Conservation (phyloP, 2,797 vertebrate genomes). For the Trichosurus vulpecula region DNA sequence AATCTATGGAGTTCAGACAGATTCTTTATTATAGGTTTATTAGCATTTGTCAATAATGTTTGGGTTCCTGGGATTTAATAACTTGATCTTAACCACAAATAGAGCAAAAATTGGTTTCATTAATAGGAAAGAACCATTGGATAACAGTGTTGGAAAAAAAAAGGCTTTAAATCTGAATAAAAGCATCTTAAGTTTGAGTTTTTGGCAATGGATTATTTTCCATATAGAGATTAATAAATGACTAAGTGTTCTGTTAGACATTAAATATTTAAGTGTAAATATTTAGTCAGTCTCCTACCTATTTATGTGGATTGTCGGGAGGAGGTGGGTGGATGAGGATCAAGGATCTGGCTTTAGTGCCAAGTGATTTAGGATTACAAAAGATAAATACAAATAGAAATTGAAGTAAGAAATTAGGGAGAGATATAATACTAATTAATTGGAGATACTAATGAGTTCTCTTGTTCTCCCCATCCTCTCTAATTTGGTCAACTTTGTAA, state of each 20-base stretch:
- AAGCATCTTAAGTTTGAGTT: conserved; percentile 5
- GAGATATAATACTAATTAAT: conserved; percentile 22
- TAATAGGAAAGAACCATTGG: neutral
- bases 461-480: conserved; percentile 5
- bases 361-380: neutral
- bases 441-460: conserved; percentile 16
- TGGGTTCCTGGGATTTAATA: neutral
- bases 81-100: neutral
- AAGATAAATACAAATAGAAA: neutral
- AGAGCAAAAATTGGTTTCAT: neutral
- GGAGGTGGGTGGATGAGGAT: neutral
- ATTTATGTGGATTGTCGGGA: neutral
- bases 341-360: neutral
- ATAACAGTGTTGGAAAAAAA: conserved; percentile 18
- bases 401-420: neutral
- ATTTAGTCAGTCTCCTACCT: neutral
- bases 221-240: conserved; percentile 14
- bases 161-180: conserved; percentile 43
- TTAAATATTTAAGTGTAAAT: conserved; percentile 36
- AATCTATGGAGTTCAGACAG: neutral
- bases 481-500: neutral
- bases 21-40: neutral
- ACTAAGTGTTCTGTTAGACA: neutral
- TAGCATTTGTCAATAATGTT: neutral
- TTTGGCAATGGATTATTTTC: neutral